Conservation (phyloP, 2,113 vertebrate genomes). For the Protobothrops flavoviridis region DNA sequence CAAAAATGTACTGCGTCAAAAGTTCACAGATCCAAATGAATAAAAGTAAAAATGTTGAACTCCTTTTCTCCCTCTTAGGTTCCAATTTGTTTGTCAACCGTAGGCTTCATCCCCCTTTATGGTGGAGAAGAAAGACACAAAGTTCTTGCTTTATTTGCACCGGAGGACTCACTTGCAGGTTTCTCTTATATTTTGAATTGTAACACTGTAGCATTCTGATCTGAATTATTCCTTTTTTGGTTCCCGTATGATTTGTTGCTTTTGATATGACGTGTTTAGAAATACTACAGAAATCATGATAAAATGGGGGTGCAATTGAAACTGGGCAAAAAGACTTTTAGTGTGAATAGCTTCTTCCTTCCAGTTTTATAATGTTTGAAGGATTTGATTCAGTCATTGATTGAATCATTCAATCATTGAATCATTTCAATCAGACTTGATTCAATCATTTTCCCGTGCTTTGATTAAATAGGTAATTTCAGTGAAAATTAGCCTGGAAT, state of each 20-base stretch:
- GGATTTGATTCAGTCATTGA: not conserved
- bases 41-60: not conserved
- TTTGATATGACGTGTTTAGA: not conserved
- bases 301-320: not conserved
- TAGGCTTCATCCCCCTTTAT: constrained; percentile 83
- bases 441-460: not conserved
- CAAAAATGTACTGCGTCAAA: constrained; percentile 5
- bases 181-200: constrained; percentile 41
- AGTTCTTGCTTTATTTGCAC: constrained; percentile 86
- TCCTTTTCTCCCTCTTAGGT: constrained; percentile 72
- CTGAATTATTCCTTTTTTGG: not conserved
- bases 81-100: constrained; percentile 75
- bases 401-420: too few species aligned
- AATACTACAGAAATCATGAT: not conserved
- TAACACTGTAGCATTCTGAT: not conserved
- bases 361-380: not conserved
- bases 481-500: not conserved
- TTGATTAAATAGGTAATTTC: not conserved
- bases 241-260: not conserved
- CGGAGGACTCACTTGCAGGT: constrained; percentile 78
- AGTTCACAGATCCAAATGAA: not conserved
- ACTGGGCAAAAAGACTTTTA: not conserved
- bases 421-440: too few species aligned
- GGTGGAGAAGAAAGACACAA: constrained; percentile 75
- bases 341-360: not conserved